Conservation (phyloP, 2,888 invertebrate species). For the Chromoteleia sp. region DNA sequence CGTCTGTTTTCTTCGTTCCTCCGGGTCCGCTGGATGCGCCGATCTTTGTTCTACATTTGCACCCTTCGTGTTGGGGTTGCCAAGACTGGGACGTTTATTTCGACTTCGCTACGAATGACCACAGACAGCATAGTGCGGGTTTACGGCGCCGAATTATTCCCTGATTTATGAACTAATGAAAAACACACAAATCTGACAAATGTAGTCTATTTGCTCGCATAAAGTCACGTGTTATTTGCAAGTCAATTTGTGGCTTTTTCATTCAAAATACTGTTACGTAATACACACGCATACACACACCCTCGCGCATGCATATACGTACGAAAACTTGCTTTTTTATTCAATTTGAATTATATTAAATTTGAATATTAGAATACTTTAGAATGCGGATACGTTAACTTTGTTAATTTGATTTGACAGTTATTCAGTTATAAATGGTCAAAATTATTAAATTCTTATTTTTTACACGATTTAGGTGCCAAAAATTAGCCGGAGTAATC, state of each 20-base stretch:
- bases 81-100: constrained; percentile 68
- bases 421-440: too few relatives aligned
- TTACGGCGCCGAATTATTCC: constrained; percentile 62
- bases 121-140: constrained; percentile 49
- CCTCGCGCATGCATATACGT: too few relatives aligned
- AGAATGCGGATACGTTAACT: too few relatives aligned
- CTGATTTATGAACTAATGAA: constrained; percentile 69
- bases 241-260: constrained; percentile 15
- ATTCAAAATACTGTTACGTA: constrained; percentile 66
- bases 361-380: too few relatives aligned
- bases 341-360: too few relatives aligned
- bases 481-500: too few relatives aligned
- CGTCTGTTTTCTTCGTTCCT: constrained; percentile 67
- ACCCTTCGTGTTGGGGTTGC: constrained; percentile 64
- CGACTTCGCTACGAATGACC: constrained; percentile 63
- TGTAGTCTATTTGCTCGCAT: constrained; percentile 59
- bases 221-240: constrained; percentile 48
- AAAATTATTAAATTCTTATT: too few relatives aligned
- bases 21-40: constrained; percentile 23
- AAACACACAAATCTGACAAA: constrained; percentile 65
- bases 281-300: constrained; percentile 65
- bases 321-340: too few relatives aligned
- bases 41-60: constrained; percentile 54
- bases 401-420: too few relatives aligned
- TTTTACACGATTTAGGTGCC: too few relatives aligned